Evolutionary conservation across 2,888 invertebrate species (phyloP).

Genomic region (Ethmia dodecea): DNA sequence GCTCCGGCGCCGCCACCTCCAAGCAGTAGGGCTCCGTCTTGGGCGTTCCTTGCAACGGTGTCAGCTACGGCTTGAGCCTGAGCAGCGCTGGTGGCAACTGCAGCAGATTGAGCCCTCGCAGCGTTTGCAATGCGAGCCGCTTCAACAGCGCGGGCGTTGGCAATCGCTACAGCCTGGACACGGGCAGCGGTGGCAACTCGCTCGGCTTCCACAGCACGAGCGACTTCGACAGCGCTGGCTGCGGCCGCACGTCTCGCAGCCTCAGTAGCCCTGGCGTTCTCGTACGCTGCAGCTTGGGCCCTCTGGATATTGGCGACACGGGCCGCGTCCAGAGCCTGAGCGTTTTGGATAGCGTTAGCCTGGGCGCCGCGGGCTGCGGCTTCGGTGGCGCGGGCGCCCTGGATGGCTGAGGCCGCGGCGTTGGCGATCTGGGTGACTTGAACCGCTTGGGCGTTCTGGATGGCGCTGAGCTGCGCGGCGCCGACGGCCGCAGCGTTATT

Average conservation of each 20-base stretch:
- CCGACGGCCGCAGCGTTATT: conserved; percentile 62
- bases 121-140: conserved; percentile 64
- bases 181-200: conserved; percentile 63
- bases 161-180: conserved; percentile 60
- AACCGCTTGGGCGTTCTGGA: conserved; percentile 66
- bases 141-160: conserved; percentile 62
- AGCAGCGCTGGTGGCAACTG: conserved; percentile 50
- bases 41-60: conserved; percentile 51
- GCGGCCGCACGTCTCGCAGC: conserved; percentile 59
- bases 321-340: conserved; percentile 60
- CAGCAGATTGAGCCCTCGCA: conserved; percentile 48
- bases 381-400: conserved; percentile 61
- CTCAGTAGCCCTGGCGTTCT: conserved; percentile 61
- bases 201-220: conserved; percentile 50
- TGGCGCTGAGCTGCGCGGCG: conserved; percentile 64
- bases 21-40: conserved; percentile 49
- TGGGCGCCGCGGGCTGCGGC: conserved; percentile 61
- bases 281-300: conserved; percentile 65
- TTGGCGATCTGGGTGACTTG: conserved; percentile 63
- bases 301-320: conserved; percentile 62
- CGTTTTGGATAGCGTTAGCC: conserved; percentile 60
- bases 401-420: conserved; percentile 64
- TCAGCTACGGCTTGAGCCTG: conserved; percentile 59
- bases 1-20: conserved; percentile 39
- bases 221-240: conserved; percentile 43